Evolutionary conservation across 92 coral and sea anemone species (phyloP).

Genomic region (Isaurus tuberculatus): DNA sequence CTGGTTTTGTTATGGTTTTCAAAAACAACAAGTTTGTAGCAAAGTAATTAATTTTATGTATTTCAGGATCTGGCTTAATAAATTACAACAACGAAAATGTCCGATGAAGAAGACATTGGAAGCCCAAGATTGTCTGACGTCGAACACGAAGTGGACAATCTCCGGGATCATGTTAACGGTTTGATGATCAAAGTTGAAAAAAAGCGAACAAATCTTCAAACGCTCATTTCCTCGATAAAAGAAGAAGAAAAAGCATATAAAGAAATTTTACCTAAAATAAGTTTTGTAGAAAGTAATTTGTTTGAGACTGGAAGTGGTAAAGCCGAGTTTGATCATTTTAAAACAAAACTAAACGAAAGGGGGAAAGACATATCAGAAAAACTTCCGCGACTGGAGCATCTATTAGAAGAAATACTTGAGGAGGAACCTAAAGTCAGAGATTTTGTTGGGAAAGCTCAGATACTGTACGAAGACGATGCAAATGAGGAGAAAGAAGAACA

Average conservation of each 20-base stretch:
- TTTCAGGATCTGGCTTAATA: conserved; percentile 39
- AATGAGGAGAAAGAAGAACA: conserved; percentile 47
- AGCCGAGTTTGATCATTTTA: conserved; percentile 51
- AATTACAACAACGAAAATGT: conserved; percentile 34
- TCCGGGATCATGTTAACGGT: conserved; percentile 13
- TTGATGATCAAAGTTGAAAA: conserved; percentile 35
- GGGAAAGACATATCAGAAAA: conserved; percentile 56
- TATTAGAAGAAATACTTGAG: conserved; percentile 54
- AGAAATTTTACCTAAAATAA: conserved; percentile 9
- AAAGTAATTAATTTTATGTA: conserved; percentile 30
- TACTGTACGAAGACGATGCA: conserved; percentile 25
- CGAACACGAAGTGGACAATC: conserved; percentile 31
- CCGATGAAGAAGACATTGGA: conserved; percentile 37
- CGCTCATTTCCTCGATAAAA: conserved; percentile 26
- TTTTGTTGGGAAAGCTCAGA: conserved; percentile 37
- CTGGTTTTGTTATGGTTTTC: background rate
- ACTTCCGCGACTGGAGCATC: conserved; percentile 61
- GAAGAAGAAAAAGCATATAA: conserved; percentile 16
- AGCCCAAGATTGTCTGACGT: conserved; percentile 37
- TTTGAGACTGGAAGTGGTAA: conserved; percentile 35
- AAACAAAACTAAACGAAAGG: conserved; percentile 67
- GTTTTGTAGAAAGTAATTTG: background rate
- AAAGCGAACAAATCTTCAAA: conserved; percentile 28
- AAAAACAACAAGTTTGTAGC: background rate
- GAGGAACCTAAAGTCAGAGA: conserved; percentile 54